A percentile compares a stretch with the other conserved stretches of the same genome.
Evolutionary conservation across 2,113 vertebrate genomes (phyloP).

Genomic region (Toxotes chatareus): DNA sequence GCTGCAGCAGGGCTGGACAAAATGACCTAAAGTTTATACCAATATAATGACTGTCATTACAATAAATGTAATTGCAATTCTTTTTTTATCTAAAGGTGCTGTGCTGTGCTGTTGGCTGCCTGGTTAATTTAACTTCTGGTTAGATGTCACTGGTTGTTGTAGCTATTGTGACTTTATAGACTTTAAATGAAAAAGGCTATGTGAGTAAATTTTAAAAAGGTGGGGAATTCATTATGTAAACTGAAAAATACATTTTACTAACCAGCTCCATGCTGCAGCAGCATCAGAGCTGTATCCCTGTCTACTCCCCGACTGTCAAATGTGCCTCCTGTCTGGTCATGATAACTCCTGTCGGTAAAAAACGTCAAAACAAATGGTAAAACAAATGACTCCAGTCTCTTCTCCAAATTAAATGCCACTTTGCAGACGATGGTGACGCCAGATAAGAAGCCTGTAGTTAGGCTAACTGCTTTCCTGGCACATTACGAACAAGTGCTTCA

Average conservation of each 20-base stretch:
- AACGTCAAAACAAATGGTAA: not conserved
- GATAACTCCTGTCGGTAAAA: not conserved
- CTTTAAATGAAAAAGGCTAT: not conserved
- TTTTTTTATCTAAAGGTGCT: not conserved
- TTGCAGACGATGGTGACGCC: conserved; percentile 12
- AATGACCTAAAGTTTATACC: not conserved
- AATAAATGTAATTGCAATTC: not conserved
- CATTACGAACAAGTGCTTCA: conserved; percentile 19
- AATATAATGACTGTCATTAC: not conserved
- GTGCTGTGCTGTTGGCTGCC: not conserved
- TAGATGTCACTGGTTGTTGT: not conserved
- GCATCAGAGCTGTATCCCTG: not conserved
- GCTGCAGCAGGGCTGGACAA: not conserved
- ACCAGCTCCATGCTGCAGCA: not conserved
- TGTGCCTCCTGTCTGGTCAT: not conserved
- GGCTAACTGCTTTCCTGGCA: not conserved
- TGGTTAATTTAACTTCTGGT: not conserved
- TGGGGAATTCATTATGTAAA: not conserved
- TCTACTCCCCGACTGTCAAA: not conserved
- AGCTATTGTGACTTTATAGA: not conserved
- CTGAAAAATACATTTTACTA: not conserved
- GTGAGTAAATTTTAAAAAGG: too few species aligned
- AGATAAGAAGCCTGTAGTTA: conserved; percentile 8
- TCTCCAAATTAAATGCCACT: conserved; percentile 27
- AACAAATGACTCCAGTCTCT: not conserved